phyloP scores from a whole-genome alignment of 1,140 invertebrate genomes.

The Schlechtendalia chinensis region DNA sequence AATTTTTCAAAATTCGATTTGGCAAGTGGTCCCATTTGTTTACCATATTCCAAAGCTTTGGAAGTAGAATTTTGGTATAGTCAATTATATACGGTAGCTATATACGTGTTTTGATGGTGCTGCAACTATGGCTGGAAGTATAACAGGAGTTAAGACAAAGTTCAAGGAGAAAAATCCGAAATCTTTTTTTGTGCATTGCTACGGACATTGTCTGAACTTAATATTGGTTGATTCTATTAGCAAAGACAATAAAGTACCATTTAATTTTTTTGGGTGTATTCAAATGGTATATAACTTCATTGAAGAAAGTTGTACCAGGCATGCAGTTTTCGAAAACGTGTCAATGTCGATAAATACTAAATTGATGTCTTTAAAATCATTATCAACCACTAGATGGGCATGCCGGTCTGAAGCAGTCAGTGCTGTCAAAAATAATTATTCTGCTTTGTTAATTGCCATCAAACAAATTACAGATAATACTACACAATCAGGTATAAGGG shows the following conservation, averaged over 20 bases:
- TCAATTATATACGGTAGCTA: no score
- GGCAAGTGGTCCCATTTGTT: no score
- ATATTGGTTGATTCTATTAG: slow-evolving; percentile 19
- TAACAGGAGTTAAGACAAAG: slow-evolving; percentile 32
- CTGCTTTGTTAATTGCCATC: slow-evolving; percentile 39
- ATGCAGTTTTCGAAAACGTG: slow-evolving; percentile 50
- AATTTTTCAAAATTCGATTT: no score
- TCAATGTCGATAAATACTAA: slow-evolving; percentile 44
- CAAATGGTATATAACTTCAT: slow-evolving; percentile 48
- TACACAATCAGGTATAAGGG: slow-evolving; percentile 38
- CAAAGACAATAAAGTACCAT: slow-evolving; percentile 13
- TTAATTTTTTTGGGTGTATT: slow-evolving; percentile 46
- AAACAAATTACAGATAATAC: slow-evolving; percentile 36
- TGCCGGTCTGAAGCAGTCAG: slow-evolving; percentile 50
- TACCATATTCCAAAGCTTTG: no score
- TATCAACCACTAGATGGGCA: slow-evolving; percentile 51
- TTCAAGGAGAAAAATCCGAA: no score
- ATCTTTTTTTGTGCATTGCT: slow-evolving; percentile 35
- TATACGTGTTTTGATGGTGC: slow-evolving; percentile 36
- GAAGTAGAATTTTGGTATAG: no score
- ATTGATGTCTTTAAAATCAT: slow-evolving; percentile 49
- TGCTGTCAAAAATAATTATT: slow-evolving; percentile 43
- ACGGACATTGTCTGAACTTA: not conserved
- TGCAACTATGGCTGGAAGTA: slow-evolving; percentile 39
- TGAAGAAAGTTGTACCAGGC: slow-evolving; percentile 52